Evolutionary conservation across 2,113 vertebrate genomes (phyloP).

Genomic region (Prolemur simus): DNA sequence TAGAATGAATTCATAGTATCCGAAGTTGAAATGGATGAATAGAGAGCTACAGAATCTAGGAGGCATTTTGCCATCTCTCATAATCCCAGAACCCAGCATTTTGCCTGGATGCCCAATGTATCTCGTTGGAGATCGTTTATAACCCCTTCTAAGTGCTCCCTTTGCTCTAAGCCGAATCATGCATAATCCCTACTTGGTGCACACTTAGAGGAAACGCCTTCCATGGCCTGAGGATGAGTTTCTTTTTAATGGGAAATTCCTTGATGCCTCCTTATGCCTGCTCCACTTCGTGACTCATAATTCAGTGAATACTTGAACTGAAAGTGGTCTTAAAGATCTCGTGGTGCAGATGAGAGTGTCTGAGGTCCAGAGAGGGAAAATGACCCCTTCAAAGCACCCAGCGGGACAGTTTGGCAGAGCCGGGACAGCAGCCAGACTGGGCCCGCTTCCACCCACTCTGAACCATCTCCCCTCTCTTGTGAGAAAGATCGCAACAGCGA

Average conservation of each 20-base stretch:
- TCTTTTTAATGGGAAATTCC: conserved; percentile 63
- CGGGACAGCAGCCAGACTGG: background rate
- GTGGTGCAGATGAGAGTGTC: background rate
- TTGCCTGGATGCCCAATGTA: background rate
- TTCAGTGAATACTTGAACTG: background rate
- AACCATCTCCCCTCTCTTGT: background rate
- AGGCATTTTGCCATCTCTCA: background rate
- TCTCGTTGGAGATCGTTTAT: conserved; percentile 20
- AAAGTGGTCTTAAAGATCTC: background rate
- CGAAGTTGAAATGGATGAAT: background rate
- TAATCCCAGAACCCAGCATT: background rate
- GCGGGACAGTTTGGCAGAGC: background rate
- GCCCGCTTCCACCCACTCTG: accelerated
- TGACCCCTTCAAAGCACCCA: background rate
- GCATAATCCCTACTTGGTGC: conserved; percentile 34
- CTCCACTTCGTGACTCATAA: conserved; percentile 19
- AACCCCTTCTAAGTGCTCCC: conserved; percentile 17
- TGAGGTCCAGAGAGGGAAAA: background rate
- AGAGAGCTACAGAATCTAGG: conserved; percentile 39
- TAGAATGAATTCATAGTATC: background rate
- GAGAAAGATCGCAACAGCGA: background rate
- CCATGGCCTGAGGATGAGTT: background rate
- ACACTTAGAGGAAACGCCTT: conserved; percentile 20
- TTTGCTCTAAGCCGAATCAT: conserved; percentile 46
- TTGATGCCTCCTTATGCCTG: background rate